A percentile compares a stretch with the other conserved stretches of the same genome.
phyloP scores from a whole-genome alignment of 2,888 invertebrate genomes.

The Caenorhabditis sp. region DNA sequence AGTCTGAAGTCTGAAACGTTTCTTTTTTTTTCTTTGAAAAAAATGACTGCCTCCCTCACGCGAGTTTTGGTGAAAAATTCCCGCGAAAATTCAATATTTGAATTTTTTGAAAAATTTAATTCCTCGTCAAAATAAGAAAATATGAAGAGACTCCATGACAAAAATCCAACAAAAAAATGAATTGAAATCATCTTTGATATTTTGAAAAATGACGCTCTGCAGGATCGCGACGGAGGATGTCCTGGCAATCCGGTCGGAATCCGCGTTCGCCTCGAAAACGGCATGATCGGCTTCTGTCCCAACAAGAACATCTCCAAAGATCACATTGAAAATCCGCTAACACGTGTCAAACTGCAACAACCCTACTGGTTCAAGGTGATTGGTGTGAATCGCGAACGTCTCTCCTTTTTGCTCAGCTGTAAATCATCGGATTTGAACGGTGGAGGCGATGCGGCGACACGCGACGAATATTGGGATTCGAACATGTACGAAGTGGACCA shows the following conservation, averaged over 20 bases:
- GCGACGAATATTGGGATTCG: constrained; percentile 82
- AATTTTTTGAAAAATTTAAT: too few species aligned
- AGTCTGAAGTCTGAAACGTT: too few species aligned
- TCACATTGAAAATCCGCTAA: constrained; percentile 86
- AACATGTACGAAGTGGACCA: constrained; percentile 83
- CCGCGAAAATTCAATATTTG: too few species aligned
- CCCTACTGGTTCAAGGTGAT: constrained; percentile 38
- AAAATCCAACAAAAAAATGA: too few species aligned
- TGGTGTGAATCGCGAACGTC: constrained; percentile 21
- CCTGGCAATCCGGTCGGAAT: constrained; percentile 95
- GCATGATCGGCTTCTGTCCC: constrained; percentile 87
- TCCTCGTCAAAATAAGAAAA: too few species aligned
- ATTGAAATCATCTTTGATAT: too few species aligned
- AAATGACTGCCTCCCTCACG: too few species aligned
- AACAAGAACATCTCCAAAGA: constrained; percentile 88
- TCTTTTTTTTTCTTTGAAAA: too few species aligned
- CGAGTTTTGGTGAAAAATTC: too few species aligned
- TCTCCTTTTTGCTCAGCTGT: constrained; percentile 34
- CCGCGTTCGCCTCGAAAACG: constrained; percentile 85
- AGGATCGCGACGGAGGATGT: constrained; percentile 77
- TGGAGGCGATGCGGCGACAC: constrained; percentile 72
- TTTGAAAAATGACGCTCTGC: too few species aligned
- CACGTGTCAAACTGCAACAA: constrained; percentile 79
- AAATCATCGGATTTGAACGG: constrained; percentile 31
- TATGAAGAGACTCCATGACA: too few species aligned